Percentiles rank a stretch among this genome's conserved stretches.
Conservation (phyloP, 2,797 vertebrate species). For the Pseudomugil tenellus region DNA sequence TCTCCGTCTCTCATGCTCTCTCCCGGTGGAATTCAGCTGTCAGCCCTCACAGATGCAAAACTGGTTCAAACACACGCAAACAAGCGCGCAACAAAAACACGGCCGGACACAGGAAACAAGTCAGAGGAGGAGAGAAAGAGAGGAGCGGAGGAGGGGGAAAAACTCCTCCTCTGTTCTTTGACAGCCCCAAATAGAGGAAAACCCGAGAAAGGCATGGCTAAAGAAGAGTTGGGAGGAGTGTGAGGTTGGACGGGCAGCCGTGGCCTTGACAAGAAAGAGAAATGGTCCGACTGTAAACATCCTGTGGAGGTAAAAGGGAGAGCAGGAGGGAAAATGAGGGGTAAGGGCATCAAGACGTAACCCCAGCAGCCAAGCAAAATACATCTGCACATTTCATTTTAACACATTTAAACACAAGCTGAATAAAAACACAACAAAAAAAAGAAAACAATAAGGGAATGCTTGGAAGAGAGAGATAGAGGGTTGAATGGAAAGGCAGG, state of each 20-base stretch:
- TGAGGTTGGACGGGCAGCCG: slow-evolving; percentile 38
- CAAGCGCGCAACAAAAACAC: slow-evolving; percentile 66
- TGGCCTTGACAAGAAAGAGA: slow-evolving; percentile 54
- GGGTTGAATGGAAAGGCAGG: slow-evolving; percentile 30
- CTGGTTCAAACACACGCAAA: slow-evolving; percentile 68
- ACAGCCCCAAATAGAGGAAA: slow-evolving; percentile 68
- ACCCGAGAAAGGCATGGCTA: slow-evolving; percentile 50
- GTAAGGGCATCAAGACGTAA: slow-evolving; percentile 41
- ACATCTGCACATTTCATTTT: slow-evolving; percentile 48
- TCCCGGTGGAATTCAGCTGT: slow-evolving; percentile 80
- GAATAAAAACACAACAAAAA: slow-evolving; percentile 7
- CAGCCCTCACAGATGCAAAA: slow-evolving; percentile 74
- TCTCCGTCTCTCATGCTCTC: slow-evolving; percentile 63
- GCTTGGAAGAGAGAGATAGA: slow-evolving; percentile 64
- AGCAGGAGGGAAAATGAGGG: slow-evolving; percentile 53
- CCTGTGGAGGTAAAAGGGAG: slow-evolving; percentile 60
- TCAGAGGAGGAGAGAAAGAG: slow-evolving; percentile 56
- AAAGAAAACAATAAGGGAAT: slow-evolving; percentile 31
- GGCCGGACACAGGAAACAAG: slow-evolving; percentile 72
- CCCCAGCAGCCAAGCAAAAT: slow-evolving; percentile 46
- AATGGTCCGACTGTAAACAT: slow-evolving; percentile 66
- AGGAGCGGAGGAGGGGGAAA: slow-evolving; percentile 54
- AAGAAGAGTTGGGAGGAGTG: slow-evolving; percentile 48
- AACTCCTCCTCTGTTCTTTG: slow-evolving; percentile 77
- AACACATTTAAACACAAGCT: slow-evolving; percentile 41